Percentiles rank a stretch among this genome's conserved stretches.
phyloP scores from a whole-genome alignment of 1,140 invertebrate species.

The Drosophila eugracilis region DNA sequence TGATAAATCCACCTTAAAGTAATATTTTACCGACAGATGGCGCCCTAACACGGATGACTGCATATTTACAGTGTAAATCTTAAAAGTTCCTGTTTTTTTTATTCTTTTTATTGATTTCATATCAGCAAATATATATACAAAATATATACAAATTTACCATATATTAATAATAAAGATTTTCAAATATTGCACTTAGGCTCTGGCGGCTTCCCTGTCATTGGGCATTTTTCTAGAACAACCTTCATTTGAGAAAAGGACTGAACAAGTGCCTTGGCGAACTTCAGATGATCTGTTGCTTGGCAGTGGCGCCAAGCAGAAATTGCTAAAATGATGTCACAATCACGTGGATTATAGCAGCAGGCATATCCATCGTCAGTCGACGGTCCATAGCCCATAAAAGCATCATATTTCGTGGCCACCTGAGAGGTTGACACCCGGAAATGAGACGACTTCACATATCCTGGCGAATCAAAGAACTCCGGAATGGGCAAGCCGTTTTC shows the following conservation, averaged over 20 bases:
- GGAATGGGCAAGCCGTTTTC: slow-evolving; percentile 91
- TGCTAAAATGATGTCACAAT: slow-evolving; percentile 89
- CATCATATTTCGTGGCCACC: slow-evolving; percentile 90
- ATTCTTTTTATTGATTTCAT: no score
- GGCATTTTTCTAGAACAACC: slow-evolving; percentile 22
- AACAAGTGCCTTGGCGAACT: slow-evolving; percentile 39
- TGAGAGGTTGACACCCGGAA: slow-evolving; percentile 94
- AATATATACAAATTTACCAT: neutral
- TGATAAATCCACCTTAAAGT: no score
- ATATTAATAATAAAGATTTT: neutral
- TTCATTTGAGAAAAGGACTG: slow-evolving; percentile 66
- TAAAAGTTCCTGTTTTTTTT: no score
- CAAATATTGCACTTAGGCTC: slow-evolving; percentile 46
- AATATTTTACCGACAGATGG: no score
- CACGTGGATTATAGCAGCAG: slow-evolving; percentile 93
- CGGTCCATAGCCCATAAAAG: slow-evolving; percentile 94
- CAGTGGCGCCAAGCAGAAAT: slow-evolving; percentile 87
- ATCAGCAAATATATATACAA: no score
- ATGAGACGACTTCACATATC: slow-evolving; percentile 89
- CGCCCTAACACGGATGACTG: no score
- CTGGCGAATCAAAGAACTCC: slow-evolving; percentile 90
- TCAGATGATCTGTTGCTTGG: slow-evolving; percentile 67
- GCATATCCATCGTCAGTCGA: slow-evolving; percentile 91
- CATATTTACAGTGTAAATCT: no score
- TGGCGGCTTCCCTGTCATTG: neutral